Percentiles rank a stretch among this genome's conserved stretches.
Conservation (phyloP, 37 sponge, comb jelly and placozoan species). For the Theonella swinhoei region DNA sequence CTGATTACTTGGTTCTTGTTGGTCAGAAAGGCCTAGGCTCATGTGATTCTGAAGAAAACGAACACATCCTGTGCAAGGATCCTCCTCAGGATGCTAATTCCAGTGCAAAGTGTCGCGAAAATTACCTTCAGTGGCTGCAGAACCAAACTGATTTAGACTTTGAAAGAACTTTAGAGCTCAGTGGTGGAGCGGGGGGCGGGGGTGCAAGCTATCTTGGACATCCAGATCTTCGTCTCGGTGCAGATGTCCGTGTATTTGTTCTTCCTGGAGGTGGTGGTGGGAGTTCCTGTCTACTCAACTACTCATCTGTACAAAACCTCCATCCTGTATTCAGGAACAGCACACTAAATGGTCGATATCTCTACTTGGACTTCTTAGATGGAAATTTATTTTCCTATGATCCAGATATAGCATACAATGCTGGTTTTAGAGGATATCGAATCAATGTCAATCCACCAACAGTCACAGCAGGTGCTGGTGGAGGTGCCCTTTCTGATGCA, state of each 20-base stretch:
- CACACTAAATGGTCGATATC: neutral
- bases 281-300: neutral
- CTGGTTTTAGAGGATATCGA: neutral
- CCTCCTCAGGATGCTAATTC: neutral
- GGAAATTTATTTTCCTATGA: neutral
- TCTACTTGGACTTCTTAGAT: neutral
- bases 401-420: neutral
- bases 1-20: slow-evolving; percentile 21
- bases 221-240: neutral
- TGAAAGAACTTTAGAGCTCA: neutral
- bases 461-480: slow-evolving; percentile 38
- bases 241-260: neutral
- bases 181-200: slow-evolving; percentile 64
- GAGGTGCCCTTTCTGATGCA: slow-evolving; percentile 11
- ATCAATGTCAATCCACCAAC: neutral
- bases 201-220: slow-evolving; percentile 48
- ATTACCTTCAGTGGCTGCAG: neutral
- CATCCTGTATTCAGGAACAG: neutral
- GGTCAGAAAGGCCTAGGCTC: slow-evolving; percentile 58
- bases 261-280: slow-evolving; percentile 64
- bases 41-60: slow-evolving; percentile 15
- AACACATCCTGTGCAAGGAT: slow-evolving; percentile 6
- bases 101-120: neutral
- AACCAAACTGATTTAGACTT: neutral
- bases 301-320: neutral